Percentiles rank a stretch among this genome's conserved stretches.
phyloP scores from a whole-genome alignment of 2,797 vertebrate species.

The Micrastur ruficollis region DNA sequence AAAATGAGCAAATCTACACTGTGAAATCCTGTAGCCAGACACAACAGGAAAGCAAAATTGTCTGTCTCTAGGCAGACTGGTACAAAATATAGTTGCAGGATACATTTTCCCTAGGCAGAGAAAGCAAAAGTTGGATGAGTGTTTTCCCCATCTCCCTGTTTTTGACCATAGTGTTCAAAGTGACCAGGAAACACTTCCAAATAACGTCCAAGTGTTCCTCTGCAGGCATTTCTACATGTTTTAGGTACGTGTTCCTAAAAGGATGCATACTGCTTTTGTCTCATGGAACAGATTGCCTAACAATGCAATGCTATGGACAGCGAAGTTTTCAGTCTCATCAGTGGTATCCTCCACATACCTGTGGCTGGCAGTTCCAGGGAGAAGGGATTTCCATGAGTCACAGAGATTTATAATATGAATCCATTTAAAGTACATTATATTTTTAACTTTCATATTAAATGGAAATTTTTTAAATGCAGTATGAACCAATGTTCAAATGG shows the following conservation, averaged over 20 bases:
- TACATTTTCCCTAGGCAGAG: background rate
- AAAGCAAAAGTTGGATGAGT: background rate
- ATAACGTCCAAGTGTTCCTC: background rate
- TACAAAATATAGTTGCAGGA: background rate
- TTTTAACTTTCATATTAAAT: background rate
- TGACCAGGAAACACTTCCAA: background rate
- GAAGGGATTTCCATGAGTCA: background rate
- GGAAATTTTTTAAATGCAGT: background rate
- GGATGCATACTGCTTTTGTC: background rate
- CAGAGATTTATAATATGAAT: background rate
- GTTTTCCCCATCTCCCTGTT: background rate
- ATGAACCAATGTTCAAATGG: background rate
- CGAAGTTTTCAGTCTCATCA: background rate
- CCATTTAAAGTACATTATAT: background rate
- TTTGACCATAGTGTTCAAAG: background rate
- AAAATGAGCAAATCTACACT: background rate
- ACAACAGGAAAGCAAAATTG: constrained; percentile 12
- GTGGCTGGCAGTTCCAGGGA: background rate
- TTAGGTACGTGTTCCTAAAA: background rate
- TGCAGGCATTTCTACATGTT: background rate
- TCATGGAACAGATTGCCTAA: background rate
- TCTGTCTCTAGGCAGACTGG: background rate
- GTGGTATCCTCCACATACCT: background rate
- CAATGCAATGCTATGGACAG: background rate
- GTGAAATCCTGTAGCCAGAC: background rate